Conservation (phyloP, 2,113 vertebrate species). For the Oenanthe oenanthe region DNA sequence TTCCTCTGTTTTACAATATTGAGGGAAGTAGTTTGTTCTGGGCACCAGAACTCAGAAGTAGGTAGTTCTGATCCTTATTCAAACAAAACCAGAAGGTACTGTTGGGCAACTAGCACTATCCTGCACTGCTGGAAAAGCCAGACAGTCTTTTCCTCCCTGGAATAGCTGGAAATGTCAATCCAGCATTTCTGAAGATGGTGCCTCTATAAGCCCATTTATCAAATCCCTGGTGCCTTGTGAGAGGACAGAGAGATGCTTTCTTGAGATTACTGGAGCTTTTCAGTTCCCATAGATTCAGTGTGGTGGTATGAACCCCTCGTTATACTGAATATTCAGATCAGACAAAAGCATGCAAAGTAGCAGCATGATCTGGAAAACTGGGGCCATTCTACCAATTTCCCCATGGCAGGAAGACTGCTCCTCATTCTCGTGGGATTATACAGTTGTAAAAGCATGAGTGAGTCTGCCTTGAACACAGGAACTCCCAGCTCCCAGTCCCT, state of each 20-base stretch:
- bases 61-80: neutral
- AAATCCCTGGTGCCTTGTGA: neutral
- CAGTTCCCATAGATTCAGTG: neutral
- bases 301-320: neutral
- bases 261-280: neutral
- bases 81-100: neutral
- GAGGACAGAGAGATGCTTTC: neutral
- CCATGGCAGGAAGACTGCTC: neutral
- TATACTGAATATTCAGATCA: neutral
- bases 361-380: neutral
- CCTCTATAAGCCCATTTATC: neutral
- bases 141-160: neutral
- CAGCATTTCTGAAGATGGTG: neutral
- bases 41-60: neutral
- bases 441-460: constrained; percentile 37
- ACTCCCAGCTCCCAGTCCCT: constrained; percentile 25
- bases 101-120: neutral
- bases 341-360: neutral
- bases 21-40: neutral
- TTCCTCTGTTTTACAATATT: neutral
- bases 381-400: neutral
- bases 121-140: neutral
- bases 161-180: neutral
- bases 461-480: constrained; percentile 8
- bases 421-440: neutral